Base-by-base conservation (phyloP, 1,140 invertebrate genomes). In the Scaptomyza pallida region DNA sequence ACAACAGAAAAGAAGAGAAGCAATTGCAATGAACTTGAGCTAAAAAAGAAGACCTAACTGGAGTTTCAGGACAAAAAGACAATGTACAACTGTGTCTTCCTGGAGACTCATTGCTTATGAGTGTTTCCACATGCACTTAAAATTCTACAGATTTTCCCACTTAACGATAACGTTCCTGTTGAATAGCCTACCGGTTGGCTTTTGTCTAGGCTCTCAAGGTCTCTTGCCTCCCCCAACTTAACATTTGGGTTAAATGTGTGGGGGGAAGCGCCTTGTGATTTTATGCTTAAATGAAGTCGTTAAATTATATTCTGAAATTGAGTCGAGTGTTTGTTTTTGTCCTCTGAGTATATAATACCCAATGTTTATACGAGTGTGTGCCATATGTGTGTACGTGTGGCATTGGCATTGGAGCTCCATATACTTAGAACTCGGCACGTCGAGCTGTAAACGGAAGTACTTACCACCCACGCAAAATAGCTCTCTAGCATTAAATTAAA, bases 271-370 rank as follows among this genome's bases (percentile, higher is more conserved):
- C 59, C 73, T 77, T 74, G 82, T 75, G 81, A 88, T 88, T 88
- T 88, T 68, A 88, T 78, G 82, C 82, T 70, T 75, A 78, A 88
- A 88, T 81, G 78, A 74, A 88, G 82, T 88, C 82, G 82, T 88
- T 88, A 88, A 88, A 88, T 88, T 85, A 88, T 88, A 81, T 88
- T 88, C 82, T 85, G 83, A 82, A 88, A 88, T 88, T 88, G 75
- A 88, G 82, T 82, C 74, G 82, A 78, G 80, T 64, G 63, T 72
- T 83, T n/a, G 72, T 75, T 76, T 72, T 73, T 70, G 33, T 70
- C 21, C 35, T 62, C 30, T 64, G 17, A 37, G 30, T 55, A 21
- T 13, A 15, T 23, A 12, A 21, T 21, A 21, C 19, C 19, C 19
- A 21, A 21, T 21, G 19, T 21, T 21, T 2, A 21, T 21, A 21